Evolutionary conservation across 1,140 invertebrate genomes (phyloP).

Genomic region (Notospermus geniculatus): DNA sequence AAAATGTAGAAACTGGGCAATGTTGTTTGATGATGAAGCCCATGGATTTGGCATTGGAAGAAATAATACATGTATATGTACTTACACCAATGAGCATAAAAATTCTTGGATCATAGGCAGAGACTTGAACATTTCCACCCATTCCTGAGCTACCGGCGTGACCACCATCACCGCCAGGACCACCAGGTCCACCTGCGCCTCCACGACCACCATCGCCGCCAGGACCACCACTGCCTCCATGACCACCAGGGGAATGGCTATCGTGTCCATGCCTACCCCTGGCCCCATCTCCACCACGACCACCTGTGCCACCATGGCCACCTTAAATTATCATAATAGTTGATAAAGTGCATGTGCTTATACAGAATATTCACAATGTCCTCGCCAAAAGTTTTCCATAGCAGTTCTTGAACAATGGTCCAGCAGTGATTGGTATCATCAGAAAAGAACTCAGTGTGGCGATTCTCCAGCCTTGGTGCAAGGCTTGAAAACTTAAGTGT

Average conservation of each 20-base stretch:
- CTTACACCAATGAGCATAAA: conserved; percentile 3
- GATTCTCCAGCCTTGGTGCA: no score
- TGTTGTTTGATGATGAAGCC: no score
- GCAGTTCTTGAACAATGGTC: no score
- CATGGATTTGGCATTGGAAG: no score
- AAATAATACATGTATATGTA: no score
- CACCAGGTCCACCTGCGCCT: background rate
- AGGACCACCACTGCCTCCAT: background rate
- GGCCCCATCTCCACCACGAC: background rate
- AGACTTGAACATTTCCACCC: conserved; percentile 3
- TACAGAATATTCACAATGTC: no score
- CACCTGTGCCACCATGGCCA: conserved; percentile 2
- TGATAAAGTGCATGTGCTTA: no score
- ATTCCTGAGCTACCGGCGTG: background rate
- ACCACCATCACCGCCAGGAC: conserved; percentile 2
- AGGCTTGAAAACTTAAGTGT: no score
- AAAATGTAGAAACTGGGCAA: background rate
- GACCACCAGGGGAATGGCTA: background rate
- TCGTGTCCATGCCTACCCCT: background rate
- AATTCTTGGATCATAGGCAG: conserved; percentile 6
- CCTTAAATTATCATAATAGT: no score
- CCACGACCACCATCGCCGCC: background rate
- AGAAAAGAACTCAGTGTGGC: no score
- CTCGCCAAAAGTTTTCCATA: no score
- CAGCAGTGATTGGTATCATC: no score